Conservation (phyloP, 2,888 invertebrate species). For the Xestia ashworthii region DNA sequence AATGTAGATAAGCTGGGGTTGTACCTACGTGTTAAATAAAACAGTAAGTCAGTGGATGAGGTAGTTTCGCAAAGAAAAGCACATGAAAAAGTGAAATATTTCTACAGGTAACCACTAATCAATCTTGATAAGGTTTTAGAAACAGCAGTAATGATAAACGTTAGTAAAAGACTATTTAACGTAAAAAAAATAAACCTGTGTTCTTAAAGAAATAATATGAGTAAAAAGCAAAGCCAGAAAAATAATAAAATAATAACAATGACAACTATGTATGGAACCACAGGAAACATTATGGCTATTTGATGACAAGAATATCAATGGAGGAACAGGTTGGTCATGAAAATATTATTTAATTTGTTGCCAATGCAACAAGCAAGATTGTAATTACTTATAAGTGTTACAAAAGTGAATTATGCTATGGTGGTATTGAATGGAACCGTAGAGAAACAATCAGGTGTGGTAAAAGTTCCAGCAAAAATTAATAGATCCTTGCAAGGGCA, state of each 20-base stretch:
- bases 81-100: slow-evolving; percentile 13
- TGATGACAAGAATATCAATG: not conserved
- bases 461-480: not conserved
- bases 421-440: not conserved
- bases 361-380: not conserved
- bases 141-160: slow-evolving; percentile 7
- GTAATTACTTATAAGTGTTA: not conserved
- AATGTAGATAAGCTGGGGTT: slow-evolving; percentile 63
- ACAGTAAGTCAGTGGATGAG: slow-evolving; percentile 60
- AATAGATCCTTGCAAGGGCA: too few species aligned
- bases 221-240: not conserved
- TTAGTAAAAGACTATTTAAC: not conserved
- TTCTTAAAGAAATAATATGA: slow-evolving; percentile 8
- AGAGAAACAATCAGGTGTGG: not conserved
- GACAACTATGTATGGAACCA: slow-evolving; percentile 12
- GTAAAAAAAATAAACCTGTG: not conserved
- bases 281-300: slow-evolving; percentile 26
- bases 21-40: slow-evolving; percentile 61
- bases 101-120: not conserved
- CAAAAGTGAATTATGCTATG: not conserved
- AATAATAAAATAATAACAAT: slow-evolving; percentile 35
- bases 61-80: slow-evolving; percentile 51
- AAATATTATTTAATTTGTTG: not conserved
- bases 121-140: slow-evolving; percentile 33
- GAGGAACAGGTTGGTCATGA: slow-evolving; percentile 24